Evolutionary conservation across 2,797 vertebrate genomes (phyloP).

Genomic region (Xenopus petersii): DNA sequence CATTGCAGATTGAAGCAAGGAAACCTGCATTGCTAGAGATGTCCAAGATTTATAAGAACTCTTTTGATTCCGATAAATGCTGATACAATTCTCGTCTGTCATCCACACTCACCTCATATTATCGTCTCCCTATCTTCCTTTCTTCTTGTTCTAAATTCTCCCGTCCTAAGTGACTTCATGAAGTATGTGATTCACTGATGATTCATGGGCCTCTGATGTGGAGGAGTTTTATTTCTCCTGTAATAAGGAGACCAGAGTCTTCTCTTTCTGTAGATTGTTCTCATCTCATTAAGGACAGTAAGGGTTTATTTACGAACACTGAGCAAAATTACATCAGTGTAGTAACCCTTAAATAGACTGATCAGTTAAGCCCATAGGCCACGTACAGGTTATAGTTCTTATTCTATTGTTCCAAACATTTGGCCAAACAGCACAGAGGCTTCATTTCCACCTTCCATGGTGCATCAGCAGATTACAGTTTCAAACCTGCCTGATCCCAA

Average conservation of each 20-base stretch:
- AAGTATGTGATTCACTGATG: conserved; percentile 32
- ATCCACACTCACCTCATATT: conserved; percentile 21
- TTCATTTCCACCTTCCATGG: no score
- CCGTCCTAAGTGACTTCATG: conserved; percentile 27
- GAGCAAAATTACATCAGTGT: neutral
- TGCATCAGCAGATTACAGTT: no score
- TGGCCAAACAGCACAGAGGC: no score
- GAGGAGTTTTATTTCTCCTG: conserved; percentile 10
- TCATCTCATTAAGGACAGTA: neutral
- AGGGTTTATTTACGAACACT: neutral
- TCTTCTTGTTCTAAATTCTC: conserved; percentile 8
- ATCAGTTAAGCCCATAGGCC: no score
- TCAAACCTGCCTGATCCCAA: no score
- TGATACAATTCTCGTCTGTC: conserved; percentile 31
- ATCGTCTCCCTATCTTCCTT: neutral
- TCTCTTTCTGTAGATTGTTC: conserved; percentile 10
- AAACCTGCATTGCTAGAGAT: neutral
- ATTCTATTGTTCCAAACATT: no score
- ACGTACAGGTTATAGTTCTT: no score
- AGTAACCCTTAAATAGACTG: no score
- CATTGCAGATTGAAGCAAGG: neutral
- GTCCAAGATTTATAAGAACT: conserved; percentile 23
- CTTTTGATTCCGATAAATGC: conserved; percentile 27
- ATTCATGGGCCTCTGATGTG: conserved; percentile 13
- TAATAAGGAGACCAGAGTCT: neutral